Base-by-base conservation (phyloP, 53 echinoderm and acorn worm genomes). In the Zoroaster sp. region DNA sequence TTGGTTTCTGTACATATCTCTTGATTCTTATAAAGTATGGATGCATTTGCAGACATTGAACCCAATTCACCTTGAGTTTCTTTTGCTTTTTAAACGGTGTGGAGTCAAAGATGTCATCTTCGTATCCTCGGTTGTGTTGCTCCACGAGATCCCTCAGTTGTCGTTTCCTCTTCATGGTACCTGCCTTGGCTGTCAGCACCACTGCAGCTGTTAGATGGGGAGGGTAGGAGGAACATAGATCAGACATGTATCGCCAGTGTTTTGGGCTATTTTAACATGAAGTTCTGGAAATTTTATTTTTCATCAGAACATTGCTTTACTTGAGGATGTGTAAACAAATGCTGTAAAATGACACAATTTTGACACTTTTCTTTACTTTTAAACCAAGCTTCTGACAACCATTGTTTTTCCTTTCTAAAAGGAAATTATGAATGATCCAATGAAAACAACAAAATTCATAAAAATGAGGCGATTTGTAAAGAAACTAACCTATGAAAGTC, bases 161-260 rank as follows among this genome's bases (percentile, higher is more conserved):
- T 36, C 94, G 89, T 87, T 99, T 99, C 1, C 99, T 83, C 47
- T 89, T 94, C 95, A 99, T 88, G 23, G 99, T 99, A 33, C 99
- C 99, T 33, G 75, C 87, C 73, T 76, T 91, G 55, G 94, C 99
- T 49, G 93, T 94, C 0, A 99, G 69, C 2, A 92, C 83, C 10
- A 94, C 9, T 10, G 46, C 40, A 43, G 35, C 46, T 51, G 72
- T 33, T 1, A 46, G 35, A n/a, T 8, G 8, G 33, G 31, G 25
- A 21, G 42, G 5, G 9, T 6, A 67, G 18, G 21, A n/a, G 31
- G 68, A 67, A 67, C 10, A 12, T 30, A 67, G 7, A 67, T 23
- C 20, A n/a, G 20, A 67, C 18, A 8, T 7, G 31, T 68, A 20
- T 8, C 32, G 8, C 9, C n/a, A n/a, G n/a, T n/a, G n/a, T n/a